Evolutionary conservation across 1,140 invertebrate species (phyloP).

Genomic region (Elysia chlorotica): DNA sequence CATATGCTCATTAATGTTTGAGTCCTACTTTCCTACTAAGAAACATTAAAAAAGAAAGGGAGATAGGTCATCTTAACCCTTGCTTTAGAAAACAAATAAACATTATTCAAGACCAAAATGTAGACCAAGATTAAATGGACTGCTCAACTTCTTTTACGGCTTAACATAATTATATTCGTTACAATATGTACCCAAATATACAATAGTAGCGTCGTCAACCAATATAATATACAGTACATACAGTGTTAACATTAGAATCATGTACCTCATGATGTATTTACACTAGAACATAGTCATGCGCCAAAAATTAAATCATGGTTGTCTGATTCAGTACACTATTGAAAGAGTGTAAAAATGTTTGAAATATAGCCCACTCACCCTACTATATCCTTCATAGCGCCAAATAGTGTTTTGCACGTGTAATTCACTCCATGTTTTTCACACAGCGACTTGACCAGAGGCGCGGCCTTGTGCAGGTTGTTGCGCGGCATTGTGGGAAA

Average conservation of each 20-base stretch:
- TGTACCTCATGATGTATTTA: neutral
- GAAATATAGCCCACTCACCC: conserved; percentile 36
- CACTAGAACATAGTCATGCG: neutral
- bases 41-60: too few relatives aligned
- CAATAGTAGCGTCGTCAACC: too few relatives aligned
- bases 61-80: too few relatives aligned
- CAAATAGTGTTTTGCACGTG: conserved; percentile 48
- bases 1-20: too few relatives aligned
- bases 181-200: too few relatives aligned
- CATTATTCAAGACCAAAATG: too few relatives aligned
- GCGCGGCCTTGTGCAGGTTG: conserved; percentile 58
- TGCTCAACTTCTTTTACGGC: too few relatives aligned
- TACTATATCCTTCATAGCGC: conserved; percentile 56
- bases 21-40: too few relatives aligned
- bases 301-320: neutral
- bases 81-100: too few relatives aligned
- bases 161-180: too few relatives aligned
- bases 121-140: too few relatives aligned
- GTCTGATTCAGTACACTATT: neutral
- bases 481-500: conserved; percentile 63
- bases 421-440: conserved; percentile 58
- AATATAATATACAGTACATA: too few relatives aligned
- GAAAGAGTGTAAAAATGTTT: neutral
- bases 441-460: conserved; percentile 57
- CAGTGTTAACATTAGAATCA: neutral